Conservation (phyloP, 2,888 invertebrate species). For the Pristionchus mayeri region DNA sequence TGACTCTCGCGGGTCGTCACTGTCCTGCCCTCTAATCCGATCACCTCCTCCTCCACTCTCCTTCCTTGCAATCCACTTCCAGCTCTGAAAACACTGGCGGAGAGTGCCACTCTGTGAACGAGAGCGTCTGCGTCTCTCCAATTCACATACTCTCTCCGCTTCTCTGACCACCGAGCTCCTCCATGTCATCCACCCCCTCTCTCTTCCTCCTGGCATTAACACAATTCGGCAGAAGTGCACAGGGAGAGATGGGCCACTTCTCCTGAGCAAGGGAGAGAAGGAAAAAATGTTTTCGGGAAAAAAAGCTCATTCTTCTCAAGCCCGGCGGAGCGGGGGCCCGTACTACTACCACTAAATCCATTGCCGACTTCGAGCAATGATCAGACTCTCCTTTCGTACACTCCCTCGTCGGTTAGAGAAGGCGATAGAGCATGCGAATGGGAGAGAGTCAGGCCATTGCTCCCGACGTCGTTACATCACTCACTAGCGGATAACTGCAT, state of each 20-base stretch:
- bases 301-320: background rate
- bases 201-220: conserved; percentile 14
- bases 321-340: background rate
- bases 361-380: no score
- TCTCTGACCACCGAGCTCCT: background rate
- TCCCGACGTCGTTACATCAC: conserved; percentile 25
- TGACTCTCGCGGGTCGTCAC: no score
- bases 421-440: no score
- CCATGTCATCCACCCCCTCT: background rate
- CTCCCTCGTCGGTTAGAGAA: no score
- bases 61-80: conserved; percentile 2
- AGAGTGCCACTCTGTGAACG: no score
- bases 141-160: background rate
- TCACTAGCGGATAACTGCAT: background rate
- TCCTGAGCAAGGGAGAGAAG: background rate
- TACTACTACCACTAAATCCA: no score
- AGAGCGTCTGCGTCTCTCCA: no score
- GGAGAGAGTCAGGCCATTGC: no score
- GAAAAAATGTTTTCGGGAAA: background rate
- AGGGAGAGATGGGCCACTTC: background rate
- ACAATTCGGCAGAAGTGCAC: conserved; percentile 1
- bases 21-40: background rate
- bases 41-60: background rate
- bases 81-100: background rate
- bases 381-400: no score